Conservation (phyloP, 2,113 vertebrate species). For the Sebastes schlegelii region DNA sequence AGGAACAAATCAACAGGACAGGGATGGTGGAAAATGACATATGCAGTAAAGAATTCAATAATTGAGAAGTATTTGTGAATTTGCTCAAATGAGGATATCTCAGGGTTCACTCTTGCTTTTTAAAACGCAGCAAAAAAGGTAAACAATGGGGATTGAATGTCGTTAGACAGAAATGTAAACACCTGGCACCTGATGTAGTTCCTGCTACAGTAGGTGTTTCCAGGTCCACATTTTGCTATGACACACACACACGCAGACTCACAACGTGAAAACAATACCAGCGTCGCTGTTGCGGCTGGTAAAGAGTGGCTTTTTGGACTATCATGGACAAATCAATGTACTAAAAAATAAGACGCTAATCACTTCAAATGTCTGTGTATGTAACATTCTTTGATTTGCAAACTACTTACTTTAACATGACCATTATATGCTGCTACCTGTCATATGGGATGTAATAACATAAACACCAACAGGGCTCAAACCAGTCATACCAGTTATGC, state of each 20-base stretch:
- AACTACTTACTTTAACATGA: background rate
- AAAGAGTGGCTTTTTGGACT: background rate
- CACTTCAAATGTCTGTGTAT: background rate
- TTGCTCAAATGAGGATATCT: conserved; percentile 19
- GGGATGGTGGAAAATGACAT: background rate
- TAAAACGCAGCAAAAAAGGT: background rate
- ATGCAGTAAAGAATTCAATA: background rate
- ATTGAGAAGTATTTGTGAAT: background rate
- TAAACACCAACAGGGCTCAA: background rate
- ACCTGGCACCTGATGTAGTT: background rate
- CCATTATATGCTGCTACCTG: background rate
- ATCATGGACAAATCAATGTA: background rate
- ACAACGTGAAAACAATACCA: background rate
- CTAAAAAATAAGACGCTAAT: background rate
- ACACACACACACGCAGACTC: no score
- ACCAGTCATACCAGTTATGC: background rate
- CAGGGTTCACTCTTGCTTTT: conserved; percentile 40
- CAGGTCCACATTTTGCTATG: background rate
- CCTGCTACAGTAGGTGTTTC: background rate
- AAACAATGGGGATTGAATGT: background rate
- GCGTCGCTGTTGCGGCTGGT: background rate
- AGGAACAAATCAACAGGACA: background rate
- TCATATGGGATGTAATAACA: background rate
- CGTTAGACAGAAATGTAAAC: background rate
- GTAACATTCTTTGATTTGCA: background rate